A percentile compares a stretch with the other conserved stretches of the same genome.
Conservation (phyloP, 2,113 vertebrate species). For the Tiliqua scincoides region DNA sequence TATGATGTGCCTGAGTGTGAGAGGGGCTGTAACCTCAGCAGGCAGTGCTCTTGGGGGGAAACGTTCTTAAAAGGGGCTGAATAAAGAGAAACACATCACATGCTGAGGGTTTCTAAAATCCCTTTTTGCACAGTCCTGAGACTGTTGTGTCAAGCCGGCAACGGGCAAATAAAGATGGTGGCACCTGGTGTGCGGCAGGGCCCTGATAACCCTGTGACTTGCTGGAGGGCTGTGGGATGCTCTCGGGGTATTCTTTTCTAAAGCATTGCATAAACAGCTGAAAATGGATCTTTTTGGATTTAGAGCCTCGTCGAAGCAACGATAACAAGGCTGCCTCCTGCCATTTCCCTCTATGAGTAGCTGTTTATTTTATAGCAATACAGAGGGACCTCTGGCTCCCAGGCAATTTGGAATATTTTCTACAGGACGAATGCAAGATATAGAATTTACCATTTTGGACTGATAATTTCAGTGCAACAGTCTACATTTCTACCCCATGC, state of each 20-base stretch:
- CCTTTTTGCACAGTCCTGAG: neutral
- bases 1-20: neutral
- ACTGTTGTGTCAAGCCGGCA: neutral
- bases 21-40: neutral
- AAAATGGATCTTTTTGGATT: neutral
- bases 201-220: neutral
- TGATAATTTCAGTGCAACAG: too few species aligned
- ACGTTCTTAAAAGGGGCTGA: neutral
- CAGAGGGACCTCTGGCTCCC: neutral
- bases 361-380: neutral
- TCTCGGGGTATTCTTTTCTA: neutral
- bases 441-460: too few species aligned
- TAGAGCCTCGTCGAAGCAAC: neutral
- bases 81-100: fast-evolving
- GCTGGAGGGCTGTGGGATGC: neutral
- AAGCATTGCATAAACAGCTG: neutral
- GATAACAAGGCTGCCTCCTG: neutral
- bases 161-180: neutral
- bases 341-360: neutral
- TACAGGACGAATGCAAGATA: neutral
- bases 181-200: neutral
- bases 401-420: neutral
- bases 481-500: too few species aligned
- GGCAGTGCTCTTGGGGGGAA: neutral
- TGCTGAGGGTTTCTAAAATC: fast-evolving